A percentile compares a stretch with the other conserved stretches of the same genome.
These are phyloP conservation scores for Mimas tiliae DNA, from an alignment of 2,888 invertebrate genomes.

Conservation along the genomic window DNA sequence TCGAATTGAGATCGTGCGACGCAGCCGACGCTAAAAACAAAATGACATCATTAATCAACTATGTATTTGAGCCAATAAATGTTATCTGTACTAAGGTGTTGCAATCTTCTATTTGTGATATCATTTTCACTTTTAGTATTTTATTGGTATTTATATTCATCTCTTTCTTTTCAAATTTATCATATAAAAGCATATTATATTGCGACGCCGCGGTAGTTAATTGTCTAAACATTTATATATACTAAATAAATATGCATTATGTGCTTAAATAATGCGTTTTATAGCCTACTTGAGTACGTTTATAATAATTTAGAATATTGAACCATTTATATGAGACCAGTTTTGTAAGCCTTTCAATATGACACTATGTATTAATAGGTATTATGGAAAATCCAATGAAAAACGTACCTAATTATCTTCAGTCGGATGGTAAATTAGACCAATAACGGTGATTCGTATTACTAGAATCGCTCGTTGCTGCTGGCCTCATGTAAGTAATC, in stretches of 20 bases:
- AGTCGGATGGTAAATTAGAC: no score
- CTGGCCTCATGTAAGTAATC: background rate
- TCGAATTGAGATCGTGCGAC: background rate
- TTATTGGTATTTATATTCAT: background rate
- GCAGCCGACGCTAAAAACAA: background rate
- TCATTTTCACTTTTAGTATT: constrained; percentile 10
- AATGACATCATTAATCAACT: background rate
- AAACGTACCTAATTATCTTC: no score
- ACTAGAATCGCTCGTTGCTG: no score
- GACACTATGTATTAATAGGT: no score
- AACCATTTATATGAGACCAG: background rate
- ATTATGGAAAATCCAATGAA: no score
- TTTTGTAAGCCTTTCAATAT: no score
- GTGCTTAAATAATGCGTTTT: background rate
- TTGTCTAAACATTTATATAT: no score
- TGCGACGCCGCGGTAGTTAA: no score
- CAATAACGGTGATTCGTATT: no score
- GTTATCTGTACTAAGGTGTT: background rate
- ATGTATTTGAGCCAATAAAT: no score
- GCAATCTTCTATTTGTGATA: background rate
- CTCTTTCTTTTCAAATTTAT: background rate
- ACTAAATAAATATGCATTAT: no score
- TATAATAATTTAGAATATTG: background rate
- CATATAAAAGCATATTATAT: background rate
- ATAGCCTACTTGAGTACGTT: background rate